These are phyloP conservation scores for Apodemus speciosus DNA, from an alignment of 2,113 vertebrate genomes.

Conservation along the genomic window DNA sequence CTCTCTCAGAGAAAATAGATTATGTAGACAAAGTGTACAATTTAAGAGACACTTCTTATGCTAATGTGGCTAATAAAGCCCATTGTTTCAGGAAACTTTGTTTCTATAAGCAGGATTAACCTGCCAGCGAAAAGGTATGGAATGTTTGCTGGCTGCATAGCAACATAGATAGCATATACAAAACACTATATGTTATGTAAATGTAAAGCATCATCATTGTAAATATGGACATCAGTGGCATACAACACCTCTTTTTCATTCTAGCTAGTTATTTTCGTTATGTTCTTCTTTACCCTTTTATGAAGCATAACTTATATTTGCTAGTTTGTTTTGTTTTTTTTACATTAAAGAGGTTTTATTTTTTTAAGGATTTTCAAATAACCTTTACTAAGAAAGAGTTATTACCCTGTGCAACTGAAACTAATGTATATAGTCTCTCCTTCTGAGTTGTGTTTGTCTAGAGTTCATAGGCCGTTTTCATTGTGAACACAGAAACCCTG, in stretches of 20 bases:
- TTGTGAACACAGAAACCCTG: neutral
- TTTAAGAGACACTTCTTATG: neutral
- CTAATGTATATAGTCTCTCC: neutral
- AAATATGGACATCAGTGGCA: neutral
- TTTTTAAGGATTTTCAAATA: slow-evolving; percentile 18
- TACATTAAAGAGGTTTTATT: neutral
- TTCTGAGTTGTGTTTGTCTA: neutral
- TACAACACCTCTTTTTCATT: neutral
- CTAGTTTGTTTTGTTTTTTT: neutral
- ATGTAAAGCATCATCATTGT: slow-evolving; percentile 15
- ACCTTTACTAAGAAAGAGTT: neutral
- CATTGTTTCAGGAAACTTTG: slow-evolving; percentile 42
- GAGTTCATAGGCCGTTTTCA: neutral
- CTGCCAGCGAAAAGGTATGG: slow-evolving; percentile 1
- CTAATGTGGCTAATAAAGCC: slow-evolving; percentile 4
- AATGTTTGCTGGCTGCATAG: neutral
- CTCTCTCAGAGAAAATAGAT: neutral
- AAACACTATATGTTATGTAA: slow-evolving; percentile 42
- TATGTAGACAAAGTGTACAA: neutral
- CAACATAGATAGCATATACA: slow-evolving; percentile 45
- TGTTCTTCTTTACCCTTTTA: neutral
- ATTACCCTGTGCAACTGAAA: neutral
- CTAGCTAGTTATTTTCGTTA: neutral
- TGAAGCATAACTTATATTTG: neutral
- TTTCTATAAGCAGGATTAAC: slow-evolving; percentile 49